Percentiles rank a stretch among this genome's conserved stretches.
Evolutionary conservation across 2,113 vertebrate genomes (phyloP).

Genomic region (Nettapus auritus): DNA sequence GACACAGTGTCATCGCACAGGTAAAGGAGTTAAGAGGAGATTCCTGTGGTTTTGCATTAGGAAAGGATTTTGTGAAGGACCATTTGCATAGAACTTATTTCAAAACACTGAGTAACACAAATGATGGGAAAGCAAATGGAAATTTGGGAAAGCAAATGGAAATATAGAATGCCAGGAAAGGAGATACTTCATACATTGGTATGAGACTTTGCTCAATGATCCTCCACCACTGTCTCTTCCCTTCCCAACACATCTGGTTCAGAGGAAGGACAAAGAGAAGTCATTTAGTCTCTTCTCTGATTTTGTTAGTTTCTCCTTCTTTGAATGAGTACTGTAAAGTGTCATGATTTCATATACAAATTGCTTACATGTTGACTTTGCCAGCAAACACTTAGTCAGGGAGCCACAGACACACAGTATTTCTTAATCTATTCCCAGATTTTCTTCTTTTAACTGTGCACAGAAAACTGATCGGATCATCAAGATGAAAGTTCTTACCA

Average conservation of each 20-base stretch:
- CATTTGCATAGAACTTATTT: background rate
- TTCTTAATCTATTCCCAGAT: background rate
- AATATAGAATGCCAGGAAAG: background rate
- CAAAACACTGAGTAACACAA: background rate
- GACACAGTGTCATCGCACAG: background rate
- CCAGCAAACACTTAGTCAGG: background rate
- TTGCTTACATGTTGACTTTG: background rate
- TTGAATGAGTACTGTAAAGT: background rate
- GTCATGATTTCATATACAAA: background rate
- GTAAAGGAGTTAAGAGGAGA: background rate
- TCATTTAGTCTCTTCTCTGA: background rate
- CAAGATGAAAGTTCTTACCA: background rate
- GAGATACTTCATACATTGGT: background rate
- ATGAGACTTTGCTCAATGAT: background rate
- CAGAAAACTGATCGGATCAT: background rate
- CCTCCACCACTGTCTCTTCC: background rate
- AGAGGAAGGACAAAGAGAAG: background rate
- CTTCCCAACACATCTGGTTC: background rate
- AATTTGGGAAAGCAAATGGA: background rate
- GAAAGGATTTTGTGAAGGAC: background rate
- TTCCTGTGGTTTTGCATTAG: background rate
- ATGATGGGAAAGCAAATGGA: background rate
- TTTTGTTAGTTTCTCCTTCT: background rate
- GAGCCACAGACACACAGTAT: background rate
- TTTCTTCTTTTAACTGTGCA: background rate